phyloP scores from a whole-genome alignment of 2,888 invertebrate genomes.

The Nezara viridula region DNA sequence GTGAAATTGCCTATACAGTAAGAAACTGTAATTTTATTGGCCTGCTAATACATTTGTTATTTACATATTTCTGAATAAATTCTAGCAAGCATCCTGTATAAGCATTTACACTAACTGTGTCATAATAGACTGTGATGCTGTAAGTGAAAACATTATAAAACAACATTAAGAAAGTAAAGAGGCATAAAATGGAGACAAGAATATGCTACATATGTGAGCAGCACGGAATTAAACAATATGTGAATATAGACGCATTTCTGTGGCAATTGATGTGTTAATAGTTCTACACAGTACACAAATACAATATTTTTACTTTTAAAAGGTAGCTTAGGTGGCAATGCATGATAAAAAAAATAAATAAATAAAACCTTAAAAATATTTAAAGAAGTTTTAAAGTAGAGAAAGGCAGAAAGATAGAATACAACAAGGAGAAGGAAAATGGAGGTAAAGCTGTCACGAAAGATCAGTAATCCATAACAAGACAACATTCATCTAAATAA shows the following conservation, averaged over 20 bases:
- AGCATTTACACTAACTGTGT: constrained; percentile 58
- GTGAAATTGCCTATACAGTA: constrained; percentile 58
- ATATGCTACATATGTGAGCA: constrained; percentile 57
- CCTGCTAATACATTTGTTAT: constrained; percentile 47
- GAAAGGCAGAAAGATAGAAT: constrained; percentile 61
- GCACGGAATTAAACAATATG: constrained; percentile 51
- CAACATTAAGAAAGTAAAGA: constrained; percentile 61
- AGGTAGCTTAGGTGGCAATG: constrained; percentile 61
- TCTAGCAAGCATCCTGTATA: constrained; percentile 58
- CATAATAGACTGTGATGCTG: constrained; percentile 61
- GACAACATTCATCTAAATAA: constrained; percentile 61
- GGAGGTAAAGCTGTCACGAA: constrained; percentile 58
- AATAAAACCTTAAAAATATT: constrained; percentile 49
- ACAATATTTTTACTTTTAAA: constrained; percentile 57
- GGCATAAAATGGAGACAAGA: constrained; percentile 61
- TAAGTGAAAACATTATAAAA: constrained; percentile 64
- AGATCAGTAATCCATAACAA: constrained; percentile 61
- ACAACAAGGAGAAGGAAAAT: constrained; percentile 61
- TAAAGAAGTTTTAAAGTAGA: constrained; percentile 58
- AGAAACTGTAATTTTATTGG: constrained; percentile 36
- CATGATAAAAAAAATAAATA: constrained; percentile 56
- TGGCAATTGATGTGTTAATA: constrained; percentile 59
- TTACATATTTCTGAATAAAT: constrained; percentile 30
- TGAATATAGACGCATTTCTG: constrained; percentile 58
- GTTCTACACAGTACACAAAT: constrained; percentile 59